Base-by-base conservation (phyloP, 35 echinoderm and acorn worm species). In the Anneissia japonica region DNA sequence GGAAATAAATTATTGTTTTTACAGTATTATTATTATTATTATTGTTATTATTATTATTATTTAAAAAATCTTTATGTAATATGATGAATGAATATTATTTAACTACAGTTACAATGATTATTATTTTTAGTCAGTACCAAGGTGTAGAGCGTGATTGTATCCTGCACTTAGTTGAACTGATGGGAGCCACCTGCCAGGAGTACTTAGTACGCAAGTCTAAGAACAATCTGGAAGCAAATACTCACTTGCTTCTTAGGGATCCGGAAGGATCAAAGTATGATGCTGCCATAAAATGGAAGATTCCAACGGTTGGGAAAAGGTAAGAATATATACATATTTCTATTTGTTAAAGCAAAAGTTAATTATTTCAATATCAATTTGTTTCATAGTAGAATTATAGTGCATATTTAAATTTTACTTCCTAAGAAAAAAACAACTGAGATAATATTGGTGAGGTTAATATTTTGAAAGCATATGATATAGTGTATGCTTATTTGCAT, bases 221-320 rank as follows among this genome's bases (percentile, higher is more conserved):
- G 19, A 86, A 89, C 19, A 82, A 81, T 28, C 34, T 87, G 26
- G 82, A 86, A 72, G 89, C 86, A 34, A 99, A 99, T 84, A 99
- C 92, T 4, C 96, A 99, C 46, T 89, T 99, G 32, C 73, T 99
- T 0, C 77, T 99, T 31, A 81, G 86, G 37, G 87, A 86, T 6
- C 89, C 92, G 28, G 84, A 86, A 46, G 96, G 92, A 17, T 80
- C 86, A 37, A 97, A 97, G 77, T 99, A 99, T 84, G 79, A 87
- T 29, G 96, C 92, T 32, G 82, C 96, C 35, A 93, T 91, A 87
- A 99, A 99, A 32, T 99, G 96, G 96, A 87, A 84, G 38, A 87
- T 99, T 23, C 92, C 96, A 46, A 89, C 96, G 19, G 89, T 99
- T 9, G 88, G 79, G 23, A 99, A 86, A 90, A 78, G 91, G 96